Percentiles rank a stretch among this genome's conserved stretches.
Evolutionary conservation across 92 coral and sea anemone genomes (phyloP).

Genomic region (Galaxea fascicularis): DNA sequence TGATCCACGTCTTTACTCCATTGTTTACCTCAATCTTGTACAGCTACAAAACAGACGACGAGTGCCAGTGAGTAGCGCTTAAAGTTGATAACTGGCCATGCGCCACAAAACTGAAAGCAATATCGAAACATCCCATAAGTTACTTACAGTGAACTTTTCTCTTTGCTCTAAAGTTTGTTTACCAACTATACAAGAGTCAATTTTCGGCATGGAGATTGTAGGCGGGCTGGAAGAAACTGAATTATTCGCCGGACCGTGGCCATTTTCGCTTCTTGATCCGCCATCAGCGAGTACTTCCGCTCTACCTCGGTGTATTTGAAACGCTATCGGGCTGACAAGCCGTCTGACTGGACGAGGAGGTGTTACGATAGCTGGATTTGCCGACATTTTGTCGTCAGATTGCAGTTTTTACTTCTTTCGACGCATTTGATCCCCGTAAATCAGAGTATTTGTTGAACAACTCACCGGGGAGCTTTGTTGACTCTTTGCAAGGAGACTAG

Average conservation of each 20-base stretch:
- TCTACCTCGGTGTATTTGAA: not conserved
- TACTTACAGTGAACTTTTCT: conserved; percentile 84
- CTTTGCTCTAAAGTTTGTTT: conserved; percentile 80
- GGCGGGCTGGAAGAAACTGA: conserved; percentile 36
- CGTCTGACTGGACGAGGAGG: not conserved
- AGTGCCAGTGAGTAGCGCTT: not conserved
- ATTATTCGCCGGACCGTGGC: not conserved
- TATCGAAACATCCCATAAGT: conserved; percentile 7
- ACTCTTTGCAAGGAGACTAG: no score
- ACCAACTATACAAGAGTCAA: conserved; percentile 83
- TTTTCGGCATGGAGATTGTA: conserved; percentile 60
- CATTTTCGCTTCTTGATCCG: not conserved
- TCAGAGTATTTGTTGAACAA: no score
- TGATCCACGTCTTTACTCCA: conserved; percentile 81
- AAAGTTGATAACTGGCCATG: not conserved
- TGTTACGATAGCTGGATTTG: not conserved
- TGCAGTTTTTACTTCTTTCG: not conserved
- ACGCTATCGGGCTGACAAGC: conserved; percentile 31
- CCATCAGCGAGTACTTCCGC: not conserved
- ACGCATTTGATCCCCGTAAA: not conserved
- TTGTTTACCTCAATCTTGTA: conserved; percentile 91
- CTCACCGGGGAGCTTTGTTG: no score
- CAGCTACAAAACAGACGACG: conserved; percentile 49
- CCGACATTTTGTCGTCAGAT: conserved; percentile 27
- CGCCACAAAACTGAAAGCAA: conserved; percentile 22